Base-by-base conservation (phyloP, 2,113 vertebrate genomes). In the Anarrhichthys ocellatus region DNA sequence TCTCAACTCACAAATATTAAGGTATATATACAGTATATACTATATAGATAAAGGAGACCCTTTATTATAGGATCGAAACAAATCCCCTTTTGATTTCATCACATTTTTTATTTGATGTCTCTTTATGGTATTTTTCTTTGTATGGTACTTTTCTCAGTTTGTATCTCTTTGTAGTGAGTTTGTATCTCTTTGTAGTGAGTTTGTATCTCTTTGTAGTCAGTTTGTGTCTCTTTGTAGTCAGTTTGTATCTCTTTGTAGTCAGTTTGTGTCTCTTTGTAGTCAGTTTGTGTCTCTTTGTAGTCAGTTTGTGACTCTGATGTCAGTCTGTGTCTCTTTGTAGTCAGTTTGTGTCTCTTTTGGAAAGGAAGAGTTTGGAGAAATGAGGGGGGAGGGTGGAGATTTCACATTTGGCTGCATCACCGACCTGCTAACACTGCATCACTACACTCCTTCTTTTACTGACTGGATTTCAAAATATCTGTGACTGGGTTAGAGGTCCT, bases 371-470 rank as follows among this genome's bases (percentile, higher is more conserved):
- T 9, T 7, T 36, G 36, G 59, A 29, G 50, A 54, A 54, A 14
- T 7, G 32, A n/a, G 3, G n/a, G 44, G 27, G 10, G n/a, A 22
- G 24, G 24, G 74, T 27, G 14, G 44, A 54, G 58, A 40, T 71
- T 80, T 64, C 50, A 22, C 50, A 22, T 54, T 54, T n/a, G 73
- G 68, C 73, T 77, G 78, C 52, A 72, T 80, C 69, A 74, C 36
- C 0, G 10, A 9, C 17, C 56, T 54, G 63, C 24, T 52, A 46
- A 69, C 56, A 42, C 52, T 78, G 68, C 63, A 40, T 36, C 9
- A 20, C 6, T 34, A 66, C 42, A 14, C 29, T 63, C 22, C 54
- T 63, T 18, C 42, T 52, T 36, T 80, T 32, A 63, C 59, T 36
- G 61, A 76, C 76, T 72, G 29, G 13, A 5, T 71, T 50, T 64